A percentile compares a stretch with the other conserved stretches of the same genome.
Conservation (phyloP, 2,797 vertebrate species). For the Glossophaga mutica region DNA sequence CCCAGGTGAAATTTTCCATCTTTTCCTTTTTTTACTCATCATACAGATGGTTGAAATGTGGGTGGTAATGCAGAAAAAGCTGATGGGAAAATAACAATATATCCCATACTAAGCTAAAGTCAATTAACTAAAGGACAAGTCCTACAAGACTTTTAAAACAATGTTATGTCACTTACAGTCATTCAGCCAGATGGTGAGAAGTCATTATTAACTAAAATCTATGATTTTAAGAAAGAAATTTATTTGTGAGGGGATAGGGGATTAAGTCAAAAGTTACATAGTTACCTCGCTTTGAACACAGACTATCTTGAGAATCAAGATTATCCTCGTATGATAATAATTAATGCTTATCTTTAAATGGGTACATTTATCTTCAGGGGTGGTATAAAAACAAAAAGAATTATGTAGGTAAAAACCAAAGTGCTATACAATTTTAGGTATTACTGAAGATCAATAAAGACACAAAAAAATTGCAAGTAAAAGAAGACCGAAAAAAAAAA, state of each 20-base stretch:
- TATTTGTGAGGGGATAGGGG: not conserved
- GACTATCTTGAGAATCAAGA: not conserved
- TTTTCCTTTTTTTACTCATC: not conserved
- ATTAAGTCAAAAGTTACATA: too few relatives aligned
- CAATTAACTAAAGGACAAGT: not conserved
- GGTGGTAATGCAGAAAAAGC: not conserved
- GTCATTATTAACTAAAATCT: not conserved
- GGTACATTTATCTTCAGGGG: not conserved
- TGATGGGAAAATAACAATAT: not conserved
- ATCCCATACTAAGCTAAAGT: not conserved
- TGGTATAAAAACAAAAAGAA: not conserved
- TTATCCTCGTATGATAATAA: not conserved
- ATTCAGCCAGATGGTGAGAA: not conserved
- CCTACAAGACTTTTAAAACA: not conserved
- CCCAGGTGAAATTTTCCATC: not conserved
- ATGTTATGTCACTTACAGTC: not conserved
- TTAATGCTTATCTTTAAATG: not conserved
- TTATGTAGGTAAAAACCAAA: constrained; percentile 5
- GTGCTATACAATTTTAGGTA: not conserved
- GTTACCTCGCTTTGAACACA: not conserved
- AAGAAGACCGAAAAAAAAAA: not conserved
- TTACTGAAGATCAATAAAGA: not conserved
- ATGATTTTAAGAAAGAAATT: not conserved
- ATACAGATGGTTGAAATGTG: not conserved
- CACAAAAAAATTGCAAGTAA: not conserved